Evolutionary conservation across 1,140 invertebrate species (phyloP).

Genomic region (Phymastichus coffea): DNA sequence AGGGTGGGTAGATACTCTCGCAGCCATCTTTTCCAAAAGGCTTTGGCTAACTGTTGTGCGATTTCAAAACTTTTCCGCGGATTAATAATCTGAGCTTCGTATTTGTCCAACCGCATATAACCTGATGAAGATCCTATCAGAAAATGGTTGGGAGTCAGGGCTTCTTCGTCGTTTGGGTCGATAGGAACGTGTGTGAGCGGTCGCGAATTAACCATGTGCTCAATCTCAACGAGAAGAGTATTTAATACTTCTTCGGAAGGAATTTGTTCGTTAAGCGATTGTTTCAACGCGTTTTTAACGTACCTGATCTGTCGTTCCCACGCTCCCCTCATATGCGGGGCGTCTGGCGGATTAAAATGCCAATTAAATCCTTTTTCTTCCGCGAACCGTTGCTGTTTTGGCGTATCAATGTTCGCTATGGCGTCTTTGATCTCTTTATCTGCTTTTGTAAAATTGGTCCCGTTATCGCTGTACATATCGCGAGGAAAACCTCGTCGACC

Average conservation of each 20-base stretch:
- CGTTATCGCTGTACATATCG: too few species aligned
- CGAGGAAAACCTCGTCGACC: conserved; percentile 22
- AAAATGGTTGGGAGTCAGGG: conserved; percentile 40
- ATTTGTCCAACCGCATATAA: not conserved
- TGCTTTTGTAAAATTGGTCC: too few species aligned
- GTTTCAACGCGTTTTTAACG: not conserved
- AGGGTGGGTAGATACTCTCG: conserved; percentile 10
- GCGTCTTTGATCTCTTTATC: too few species aligned
- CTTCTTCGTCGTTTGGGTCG: conserved; percentile 21
- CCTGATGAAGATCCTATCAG: conserved; percentile 30
- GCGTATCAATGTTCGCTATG: too few species aligned
- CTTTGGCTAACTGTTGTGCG: not conserved
- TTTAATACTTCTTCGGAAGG: conserved; percentile 10
- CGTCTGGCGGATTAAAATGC: conserved; percentile 22
- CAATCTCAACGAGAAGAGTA: conserved; percentile 16
- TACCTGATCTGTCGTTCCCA: conserved; percentile 18
- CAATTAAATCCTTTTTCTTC: too few species aligned
- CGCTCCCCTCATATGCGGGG: conserved; percentile 22
- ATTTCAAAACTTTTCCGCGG: not conserved
- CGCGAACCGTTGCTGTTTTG: too few species aligned
- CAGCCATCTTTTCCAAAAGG: conserved; percentile 12
- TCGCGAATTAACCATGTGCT: conserved; percentile 29
- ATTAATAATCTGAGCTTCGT: not conserved
- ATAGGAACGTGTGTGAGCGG: conserved; percentile 28
- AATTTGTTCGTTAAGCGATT: not conserved